phyloP scores from a whole-genome alignment of 2,113 vertebrate species.

The Crotalus horridus region DNA sequence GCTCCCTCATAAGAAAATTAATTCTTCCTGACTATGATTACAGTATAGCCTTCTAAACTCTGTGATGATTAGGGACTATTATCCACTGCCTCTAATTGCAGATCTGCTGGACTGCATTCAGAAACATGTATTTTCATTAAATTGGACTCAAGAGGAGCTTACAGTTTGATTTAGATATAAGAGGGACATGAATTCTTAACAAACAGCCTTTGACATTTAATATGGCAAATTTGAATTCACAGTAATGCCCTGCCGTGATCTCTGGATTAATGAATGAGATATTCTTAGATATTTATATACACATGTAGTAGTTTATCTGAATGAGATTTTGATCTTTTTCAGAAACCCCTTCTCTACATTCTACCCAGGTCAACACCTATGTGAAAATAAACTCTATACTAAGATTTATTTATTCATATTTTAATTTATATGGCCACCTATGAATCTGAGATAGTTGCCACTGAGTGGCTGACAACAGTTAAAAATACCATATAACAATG shows the following conservation, averaged over 20 bases:
- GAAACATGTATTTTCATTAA: neutral
- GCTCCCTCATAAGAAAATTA: neutral
- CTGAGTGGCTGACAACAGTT: neutral
- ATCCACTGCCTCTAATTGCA: neutral
- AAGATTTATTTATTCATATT: neutral
- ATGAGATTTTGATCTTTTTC: neutral
- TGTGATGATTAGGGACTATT: neutral
- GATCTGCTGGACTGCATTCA: neutral
- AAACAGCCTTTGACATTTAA: neutral
- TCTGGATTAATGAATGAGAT: neutral
- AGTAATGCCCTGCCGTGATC: neutral
- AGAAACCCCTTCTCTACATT: neutral
- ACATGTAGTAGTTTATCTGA: neutral
- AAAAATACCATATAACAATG: neutral
- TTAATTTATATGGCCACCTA: neutral
- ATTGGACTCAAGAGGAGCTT: neutral
- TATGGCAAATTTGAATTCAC: neutral
- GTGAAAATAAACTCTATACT: neutral
- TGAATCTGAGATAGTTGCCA: neutral
- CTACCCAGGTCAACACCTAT: neutral
- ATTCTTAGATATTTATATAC: neutral
- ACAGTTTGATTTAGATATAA: neutral
- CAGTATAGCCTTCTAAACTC: neutral
- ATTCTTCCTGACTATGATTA: neutral
- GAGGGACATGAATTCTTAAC: neutral